phyloP scores from a whole-genome alignment of 2,797 vertebrate genomes.

The Rhinatrema bivittatum region DNA sequence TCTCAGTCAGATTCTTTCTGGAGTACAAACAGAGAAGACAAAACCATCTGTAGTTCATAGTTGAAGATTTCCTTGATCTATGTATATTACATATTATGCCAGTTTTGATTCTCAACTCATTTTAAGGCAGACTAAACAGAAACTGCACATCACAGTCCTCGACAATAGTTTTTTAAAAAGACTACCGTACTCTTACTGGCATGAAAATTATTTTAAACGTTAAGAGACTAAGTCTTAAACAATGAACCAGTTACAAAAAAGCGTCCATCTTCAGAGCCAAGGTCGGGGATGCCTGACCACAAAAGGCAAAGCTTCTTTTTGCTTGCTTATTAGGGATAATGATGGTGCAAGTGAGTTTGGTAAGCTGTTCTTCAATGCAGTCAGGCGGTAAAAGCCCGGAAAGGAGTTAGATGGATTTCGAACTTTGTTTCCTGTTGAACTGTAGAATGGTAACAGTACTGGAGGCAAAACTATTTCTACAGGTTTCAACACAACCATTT shows the following conservation, averaged over 20 bases:
- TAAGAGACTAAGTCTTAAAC: not conserved
- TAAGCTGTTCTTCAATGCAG: not conserved
- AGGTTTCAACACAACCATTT: constrained; percentile 42
- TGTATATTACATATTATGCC: too few relatives aligned
- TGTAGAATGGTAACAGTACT: constrained; percentile 31
- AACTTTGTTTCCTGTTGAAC: constrained; percentile 8
- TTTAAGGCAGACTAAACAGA: too few relatives aligned
- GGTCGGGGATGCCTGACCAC: constrained; percentile 19
- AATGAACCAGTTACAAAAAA: not conserved
- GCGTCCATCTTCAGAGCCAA: constrained; percentile 32
- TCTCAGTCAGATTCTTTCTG: too few relatives aligned
- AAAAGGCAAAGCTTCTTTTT: constrained; percentile 24
- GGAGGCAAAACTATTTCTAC: constrained; percentile 57
- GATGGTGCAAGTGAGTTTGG: not conserved
- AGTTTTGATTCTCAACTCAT: too few relatives aligned
- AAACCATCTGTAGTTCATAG: too few relatives aligned
- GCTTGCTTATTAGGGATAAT: constrained; percentile 7
- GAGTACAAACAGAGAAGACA: too few relatives aligned
- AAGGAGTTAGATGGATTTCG: constrained; percentile 1
- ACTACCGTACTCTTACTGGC: not conserved
- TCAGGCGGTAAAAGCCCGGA: constrained; percentile 28
- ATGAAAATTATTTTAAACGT: not conserved
- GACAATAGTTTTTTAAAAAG: too few relatives aligned
- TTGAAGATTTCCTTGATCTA: too few relatives aligned
- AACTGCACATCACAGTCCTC: too few relatives aligned